phyloP scores from a whole-genome alignment of 1,140 invertebrate genomes.

The Drosophila mojavensis region DNA sequence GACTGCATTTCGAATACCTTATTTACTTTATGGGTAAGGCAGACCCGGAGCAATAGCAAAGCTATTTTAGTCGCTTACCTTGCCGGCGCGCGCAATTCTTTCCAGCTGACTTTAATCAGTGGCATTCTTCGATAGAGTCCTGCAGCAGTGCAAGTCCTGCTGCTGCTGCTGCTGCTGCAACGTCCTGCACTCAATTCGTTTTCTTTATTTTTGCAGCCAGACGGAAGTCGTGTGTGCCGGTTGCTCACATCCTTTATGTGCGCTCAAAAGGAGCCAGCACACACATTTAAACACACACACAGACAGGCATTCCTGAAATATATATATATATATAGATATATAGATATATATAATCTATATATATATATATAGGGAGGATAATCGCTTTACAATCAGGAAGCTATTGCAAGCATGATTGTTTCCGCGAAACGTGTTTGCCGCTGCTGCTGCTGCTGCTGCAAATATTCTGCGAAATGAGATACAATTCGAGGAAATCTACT shows the following conservation, averaged over 20 bases:
- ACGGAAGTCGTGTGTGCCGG: constrained; percentile 76
- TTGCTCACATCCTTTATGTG: constrained; percentile 69
- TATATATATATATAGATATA: constrained; percentile 5
- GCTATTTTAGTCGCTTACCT: constrained; percentile 76
- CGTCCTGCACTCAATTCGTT: constrained; percentile 79
- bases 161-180: constrained; percentile 10
- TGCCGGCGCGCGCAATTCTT: constrained; percentile 45
- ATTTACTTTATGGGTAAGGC: constrained; percentile 74
- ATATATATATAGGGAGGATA: constrained; percentile 39
- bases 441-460: constrained; percentile 40
- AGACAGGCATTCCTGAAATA: constrained; percentile 2
- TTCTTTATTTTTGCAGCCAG: constrained; percentile 76
- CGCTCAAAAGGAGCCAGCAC: constrained; percentile 47
- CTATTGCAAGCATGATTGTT: constrained; percentile 82
- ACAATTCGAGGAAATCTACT: constrained; percentile 17
- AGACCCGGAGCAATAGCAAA: constrained; percentile 66
- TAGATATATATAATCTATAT: neutral
- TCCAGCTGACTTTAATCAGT: constrained; percentile 73
- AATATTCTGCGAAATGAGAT: constrained; percentile 28
- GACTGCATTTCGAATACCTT: constrained; percentile 73
- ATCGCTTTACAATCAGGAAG: constrained; percentile 79
- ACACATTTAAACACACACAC: constrained; percentile 51
- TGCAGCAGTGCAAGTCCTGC: constrained; percentile 16
- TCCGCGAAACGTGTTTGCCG: constrained; percentile 75
- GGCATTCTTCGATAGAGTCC: constrained; percentile 62